Base-by-base conservation (phyloP, 1,140 invertebrate species). In the Tetranychus urticae region DNA sequence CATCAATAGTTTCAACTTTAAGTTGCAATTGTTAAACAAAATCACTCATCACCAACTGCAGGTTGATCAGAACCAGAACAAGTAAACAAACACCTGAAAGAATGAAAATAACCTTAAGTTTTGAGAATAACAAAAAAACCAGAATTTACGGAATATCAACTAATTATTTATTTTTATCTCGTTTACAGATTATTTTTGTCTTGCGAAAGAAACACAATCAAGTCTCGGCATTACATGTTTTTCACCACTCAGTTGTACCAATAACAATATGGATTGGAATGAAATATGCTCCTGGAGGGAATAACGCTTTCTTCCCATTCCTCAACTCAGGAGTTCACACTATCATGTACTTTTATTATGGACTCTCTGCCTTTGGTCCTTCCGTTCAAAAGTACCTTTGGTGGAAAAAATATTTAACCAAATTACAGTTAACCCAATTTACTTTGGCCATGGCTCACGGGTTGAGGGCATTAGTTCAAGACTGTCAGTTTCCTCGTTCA, bases 201-300 rank as follows among this genome's bases (percentile, higher is more conserved):
- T 73, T 89, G 66, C 79, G 87, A 66, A 90, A 90, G 74, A 96
- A 96, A 77, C 85, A 82, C 70, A 81, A 85, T 71, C 89, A 94
- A 69, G 85, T 92, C 60, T 88, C 87, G 12, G 87, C 84, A 35
- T 77, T 94, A 33, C 90, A 94, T 74, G 88, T 94, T 59, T 90
- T 93, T 67, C 90, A 94, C 71, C 89, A 96, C 71, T 87, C 87
- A 58, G 82, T 88, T 67, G 93, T 96, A 88, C 89, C 90, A 13
- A 83, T 91, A 73, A 86, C 82, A 6, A 86, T 91, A 2, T 96
- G 90, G 89, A 86, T 90, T 80, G 89, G 88, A n/a, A 78, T 92
- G 63, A 90, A 91, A 71, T 93, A 66, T 67, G 42, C 66, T 73
- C 65, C 68, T 82, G 82, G 88, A 70, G 88, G 88, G 61, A 87